Base-by-base conservation (phyloP, 2,888 invertebrate genomes). In the Deroplatys truncata region DNA sequence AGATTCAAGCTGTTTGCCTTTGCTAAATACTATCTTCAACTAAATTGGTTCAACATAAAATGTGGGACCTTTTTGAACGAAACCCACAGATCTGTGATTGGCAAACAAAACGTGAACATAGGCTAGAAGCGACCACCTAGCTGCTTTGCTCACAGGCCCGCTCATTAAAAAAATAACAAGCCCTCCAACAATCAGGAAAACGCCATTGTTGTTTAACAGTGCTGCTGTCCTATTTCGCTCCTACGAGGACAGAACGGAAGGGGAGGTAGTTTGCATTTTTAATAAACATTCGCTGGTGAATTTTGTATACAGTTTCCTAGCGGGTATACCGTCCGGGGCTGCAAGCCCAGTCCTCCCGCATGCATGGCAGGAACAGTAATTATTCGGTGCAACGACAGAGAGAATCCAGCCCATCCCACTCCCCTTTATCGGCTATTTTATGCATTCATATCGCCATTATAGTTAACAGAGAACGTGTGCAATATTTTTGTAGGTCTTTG, bases 361-460 rank as follows among this genome's bases (percentile, higher is more conserved):
- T 72, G 56, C 56, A 72, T 72, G 56, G 56, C 56, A 72, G 56
- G 56, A 20, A 72, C 28, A 28, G 83, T 83, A 83, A 83, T 43
- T 83, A 16, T 43, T 35, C 83, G 82, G 28, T 86, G 29, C 82
- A 82, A 20, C 72, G 87, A 82, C 35, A 87, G 82, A n/a, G 56
- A 72, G 56, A 72, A 72, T 72, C 56, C 56, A 72, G 20, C 56
- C 56, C 56, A 72, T 72, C 56, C 56, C 56, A 72, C 16, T 13
- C 28, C 25, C n/a, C 82, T 87, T 82, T 83, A 87, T 87, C 87
- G 87, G 35, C 87, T 82, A 28, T 83, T 87, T 82, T 86, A 56
- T 29, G 86, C 86, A 86, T 86, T 87, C 87, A 87, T 87, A 83
- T 87, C 87, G 43, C 87, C 87, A 29, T 56, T 82, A 82, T 82